phyloP scores from a whole-genome alignment of 2,888 invertebrate genomes.

The Leucoma salicis region DNA sequence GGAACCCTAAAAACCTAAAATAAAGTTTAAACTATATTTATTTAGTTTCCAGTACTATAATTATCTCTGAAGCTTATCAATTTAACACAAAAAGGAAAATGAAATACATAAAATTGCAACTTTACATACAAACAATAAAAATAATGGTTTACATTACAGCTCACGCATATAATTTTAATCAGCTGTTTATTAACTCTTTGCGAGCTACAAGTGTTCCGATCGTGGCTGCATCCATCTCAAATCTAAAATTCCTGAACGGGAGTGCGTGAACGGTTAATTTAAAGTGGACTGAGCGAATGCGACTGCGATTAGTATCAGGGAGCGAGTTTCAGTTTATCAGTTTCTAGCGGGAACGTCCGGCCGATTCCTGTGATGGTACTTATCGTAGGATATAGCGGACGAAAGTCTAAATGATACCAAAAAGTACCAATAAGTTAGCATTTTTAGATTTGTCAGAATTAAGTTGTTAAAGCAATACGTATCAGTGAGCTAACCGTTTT shows the following conservation, averaged over 20 bases:
- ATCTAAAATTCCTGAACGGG: conserved; percentile 77
- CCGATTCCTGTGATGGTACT: conserved; percentile 34
- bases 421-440: too few species aligned
- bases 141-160: neutral
- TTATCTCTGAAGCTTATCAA: too few species aligned
- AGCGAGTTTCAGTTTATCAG: conserved; percentile 78
- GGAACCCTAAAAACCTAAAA: too few species aligned
- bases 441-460: too few species aligned
- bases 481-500: too few species aligned
- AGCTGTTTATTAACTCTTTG: conserved; percentile 35
- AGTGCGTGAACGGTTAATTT: conserved; percentile 79
- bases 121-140: neutral
- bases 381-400: conserved; percentile 21
- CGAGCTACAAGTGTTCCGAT: conserved; percentile 50
- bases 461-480: too few species aligned
- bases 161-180: conserved; percentile 31
- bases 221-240: conserved; percentile 65
- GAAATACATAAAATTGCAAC: too few species aligned
- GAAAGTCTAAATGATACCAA: too few species aligned
- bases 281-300: conserved; percentile 69
- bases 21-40: too few species aligned
- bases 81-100: too few species aligned
- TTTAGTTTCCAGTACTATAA: too few species aligned
- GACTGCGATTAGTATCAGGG: conserved; percentile 70
- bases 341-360: conserved; percentile 78